Evolutionary conservation across 1,140 invertebrate species (phyloP).

Genomic region (Anastrepha obliqua): DNA sequence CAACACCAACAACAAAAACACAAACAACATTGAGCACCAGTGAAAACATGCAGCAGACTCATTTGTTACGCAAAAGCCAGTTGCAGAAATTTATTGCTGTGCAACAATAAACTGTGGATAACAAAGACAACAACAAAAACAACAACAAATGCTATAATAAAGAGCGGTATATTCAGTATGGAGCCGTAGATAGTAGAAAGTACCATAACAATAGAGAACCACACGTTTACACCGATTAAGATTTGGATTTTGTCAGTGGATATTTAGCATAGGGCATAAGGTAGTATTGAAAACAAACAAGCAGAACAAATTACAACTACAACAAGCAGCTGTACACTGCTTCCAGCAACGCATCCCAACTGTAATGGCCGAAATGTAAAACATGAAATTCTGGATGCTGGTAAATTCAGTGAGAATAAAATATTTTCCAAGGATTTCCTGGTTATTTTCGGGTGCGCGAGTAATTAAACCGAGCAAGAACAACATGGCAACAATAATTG

Average conservation of each 20-base stretch:
- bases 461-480: slow-evolving; percentile 32
- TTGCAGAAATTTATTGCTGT: slow-evolving; percentile 43
- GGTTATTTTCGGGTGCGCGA: slow-evolving; percentile 9
- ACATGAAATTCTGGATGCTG: not conserved
- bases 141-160: not conserved
- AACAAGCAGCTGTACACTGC: not conserved
- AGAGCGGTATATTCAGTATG: not conserved
- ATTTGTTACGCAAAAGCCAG: slow-evolving; percentile 50
- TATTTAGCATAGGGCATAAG: slow-evolving; percentile 22
- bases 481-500: not conserved
- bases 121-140: not conserved
- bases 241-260: slow-evolving; percentile 33
- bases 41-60: slow-evolving; percentile 44
- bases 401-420: not conserved
- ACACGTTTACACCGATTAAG: slow-evolving; percentile 52
- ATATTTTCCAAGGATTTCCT: not conserved
- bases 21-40: not conserved
- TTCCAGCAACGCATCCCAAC: not conserved
- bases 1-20: slow-evolving; percentile 11
- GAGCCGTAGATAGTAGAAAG: not conserved
- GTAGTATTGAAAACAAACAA: slow-evolving; percentile 32
- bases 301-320: not conserved
- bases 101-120: slow-evolving; percentile 36
- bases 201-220: slow-evolving; percentile 17
- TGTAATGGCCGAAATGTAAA: not conserved